These are phyloP conservation scores for Euzophera pinguis DNA, from an alignment of 2,888 invertebrate genomes.

Conservation along the genomic window DNA sequence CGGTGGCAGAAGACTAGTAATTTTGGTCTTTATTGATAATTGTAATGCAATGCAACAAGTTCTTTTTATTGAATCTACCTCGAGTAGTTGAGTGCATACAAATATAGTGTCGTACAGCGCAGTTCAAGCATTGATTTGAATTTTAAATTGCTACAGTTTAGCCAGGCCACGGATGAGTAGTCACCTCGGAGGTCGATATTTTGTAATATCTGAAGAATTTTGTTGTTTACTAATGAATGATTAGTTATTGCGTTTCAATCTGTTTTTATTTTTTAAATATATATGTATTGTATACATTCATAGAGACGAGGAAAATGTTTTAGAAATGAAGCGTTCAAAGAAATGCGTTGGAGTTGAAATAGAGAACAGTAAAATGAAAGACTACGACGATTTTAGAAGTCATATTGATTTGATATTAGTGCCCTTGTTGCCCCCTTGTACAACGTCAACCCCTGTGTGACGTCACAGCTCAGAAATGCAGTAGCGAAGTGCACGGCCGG, in stretches of 20 bases:
- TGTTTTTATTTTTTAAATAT: neutral
- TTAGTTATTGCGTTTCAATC: neutral
- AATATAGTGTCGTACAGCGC: neutral
- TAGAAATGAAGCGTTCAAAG: neutral
- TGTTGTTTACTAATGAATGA: constrained; percentile 12
- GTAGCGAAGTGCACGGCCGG: constrained; percentile 64
- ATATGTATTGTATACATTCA: neutral
- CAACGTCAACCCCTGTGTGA: constrained; percentile 33
- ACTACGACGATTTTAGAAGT: neutral
- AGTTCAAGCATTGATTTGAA: neutral
- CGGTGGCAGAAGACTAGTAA: no score
- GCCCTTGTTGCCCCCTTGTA: neutral
- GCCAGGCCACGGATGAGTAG: constrained; percentile 10
- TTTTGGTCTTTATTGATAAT: no score
- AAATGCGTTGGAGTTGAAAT: neutral
- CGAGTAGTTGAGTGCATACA: neutral
- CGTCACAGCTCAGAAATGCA: constrained; percentile 68
- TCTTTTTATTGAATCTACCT: neutral
- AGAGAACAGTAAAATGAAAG: no score
- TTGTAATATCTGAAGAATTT: constrained; percentile 1
- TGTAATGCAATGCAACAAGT: no score
- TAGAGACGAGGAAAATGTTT: neutral
- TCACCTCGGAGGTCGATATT: constrained; percentile 2
- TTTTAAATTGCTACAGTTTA: constrained; percentile 9
- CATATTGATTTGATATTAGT: neutral